Base-by-base conservation (phyloP, 2,888 invertebrate genomes). In the Leistus spinibarbis region DNA sequence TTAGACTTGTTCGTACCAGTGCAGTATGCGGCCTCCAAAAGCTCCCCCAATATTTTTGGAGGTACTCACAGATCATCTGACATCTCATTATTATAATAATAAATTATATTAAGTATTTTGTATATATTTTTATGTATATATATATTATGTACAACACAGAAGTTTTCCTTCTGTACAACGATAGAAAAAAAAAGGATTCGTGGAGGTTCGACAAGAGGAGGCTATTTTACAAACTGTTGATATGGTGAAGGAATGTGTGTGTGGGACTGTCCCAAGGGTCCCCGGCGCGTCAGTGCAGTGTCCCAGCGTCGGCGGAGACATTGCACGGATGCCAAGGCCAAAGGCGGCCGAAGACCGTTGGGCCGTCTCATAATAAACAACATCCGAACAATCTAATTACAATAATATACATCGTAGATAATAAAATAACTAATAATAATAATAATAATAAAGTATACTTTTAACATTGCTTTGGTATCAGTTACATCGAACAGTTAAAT, bases 401-500 rank as follows among this genome's bases (percentile, higher is more conserved):
- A 81, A 81, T 81, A 80, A 81, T 79, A 80, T 79, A 80, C 78
- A 78, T 79, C 78, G 79, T 79, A 78, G 76, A 79, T 78, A 81
- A 80, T 79, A 19, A 81, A 82, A 80, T 79, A 68, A 80, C 81
- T 83, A 84, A 84, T 83, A 82, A 82, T 80, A 81, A 82, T 83
- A 83, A 83, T 82, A 62, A 69, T 82, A 82, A 83, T 80, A 80
- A 83, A 70, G 40, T 40, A 74, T 83, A 83, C 79, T 80, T 83
- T 40, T 85, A 85, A 86, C 85, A 86, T 85, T 85, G 86, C 86
- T 86, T 86, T 86, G 86, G 86, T 86, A 86, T 86, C 85, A 83
- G 85, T 86, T 86, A 85, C 86, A 84, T 83, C 83, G 83, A 85
- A 85, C 83, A 85, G 83, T 82, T n/a, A n/a, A 82, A 80, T 67